These are phyloP conservation scores for Mythimna impura DNA, from an alignment of 2,888 invertebrate genomes.

Conservation along the genomic window DNA sequence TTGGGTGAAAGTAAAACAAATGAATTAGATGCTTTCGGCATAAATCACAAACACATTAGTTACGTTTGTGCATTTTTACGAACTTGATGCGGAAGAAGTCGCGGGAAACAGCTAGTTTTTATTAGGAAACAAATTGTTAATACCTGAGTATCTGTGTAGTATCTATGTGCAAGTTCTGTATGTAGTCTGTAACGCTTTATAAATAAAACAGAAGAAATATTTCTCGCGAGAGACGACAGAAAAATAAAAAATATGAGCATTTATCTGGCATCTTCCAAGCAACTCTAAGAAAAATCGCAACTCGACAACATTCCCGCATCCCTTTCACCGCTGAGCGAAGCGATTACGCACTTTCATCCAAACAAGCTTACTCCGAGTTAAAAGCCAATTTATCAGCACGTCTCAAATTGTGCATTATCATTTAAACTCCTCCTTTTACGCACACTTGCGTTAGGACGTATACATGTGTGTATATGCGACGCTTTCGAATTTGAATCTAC, in stretches of 20 bases:
- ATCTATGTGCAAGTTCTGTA: no score
- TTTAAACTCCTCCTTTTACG: conserved; percentile 43
- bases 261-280: conserved; percentile 32
- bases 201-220: background rate
- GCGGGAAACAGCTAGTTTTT: no score
- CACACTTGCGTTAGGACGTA: conserved; percentile 10
- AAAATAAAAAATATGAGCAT: conserved; percentile 33
- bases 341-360: conserved; percentile 56
- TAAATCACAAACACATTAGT: no score
- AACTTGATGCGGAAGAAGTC: no score
- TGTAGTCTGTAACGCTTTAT: background rate
- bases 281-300: conserved; percentile 42
- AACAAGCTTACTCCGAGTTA: conserved; percentile 63
- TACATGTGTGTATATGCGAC: background rate
- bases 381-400: conserved; percentile 64
- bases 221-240: background rate
- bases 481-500: conserved; percentile 38
- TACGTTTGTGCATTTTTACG: no score
- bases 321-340: conserved; percentile 51
- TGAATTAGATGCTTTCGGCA: no score
- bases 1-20: no score
- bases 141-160: no score
- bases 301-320: conserved; percentile 51
- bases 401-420: conserved; percentile 64
- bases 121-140: no score